Evolutionary conservation across 2,888 invertebrate species (phyloP), one percentile per base, ranked within the genome.

Genomic region (Euphydryas editha): DNA sequence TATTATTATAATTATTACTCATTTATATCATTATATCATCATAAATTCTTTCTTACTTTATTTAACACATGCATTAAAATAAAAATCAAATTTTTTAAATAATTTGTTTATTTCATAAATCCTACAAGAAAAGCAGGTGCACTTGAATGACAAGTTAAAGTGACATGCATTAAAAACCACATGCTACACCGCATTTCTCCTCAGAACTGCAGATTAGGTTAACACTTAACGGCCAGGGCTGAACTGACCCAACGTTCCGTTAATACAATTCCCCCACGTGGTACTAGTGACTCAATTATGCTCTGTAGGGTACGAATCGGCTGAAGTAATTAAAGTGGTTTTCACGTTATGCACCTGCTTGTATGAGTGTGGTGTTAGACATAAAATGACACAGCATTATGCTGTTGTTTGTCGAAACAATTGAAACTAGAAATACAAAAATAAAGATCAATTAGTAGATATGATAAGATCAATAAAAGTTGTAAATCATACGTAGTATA

Each of bases 161-260:
- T 21, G 59, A 58, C 61, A 72, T 75, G 73, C 74, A 78, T 79
- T 81, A 78, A 70, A 71, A 69, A 65, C 72, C 72, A 69, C 72
- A 71, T 71, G 68, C 72, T 74, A 70, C 73, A 78, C 80, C 78
- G 68, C 80, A 78, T 77, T 79, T 74, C 76, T 70, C 73, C 24
- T 51, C 49, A 51, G 49, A 21, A 8, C 49, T 77, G 67, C 74
- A 76, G 80, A 57, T 42, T 47, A 59, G 59, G 44, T 80, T 79
- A 81, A 76, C 81, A 77, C 81, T 76, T 77, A 78, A 78, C 74
- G 76, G 73, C 78, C 81, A 80, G 76, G 77, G 76, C 68, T 69
- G 78, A 81, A 83, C 81, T 78, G 80, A 81, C 79, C 80, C 72
- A 71, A 58, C 61, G 47, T 59, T 24, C 42, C 60, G 66, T 62